Evolutionary conservation across 2,797 vertebrate genomes (phyloP).

Genomic region (Gastrophryne carolinensis): DNA sequence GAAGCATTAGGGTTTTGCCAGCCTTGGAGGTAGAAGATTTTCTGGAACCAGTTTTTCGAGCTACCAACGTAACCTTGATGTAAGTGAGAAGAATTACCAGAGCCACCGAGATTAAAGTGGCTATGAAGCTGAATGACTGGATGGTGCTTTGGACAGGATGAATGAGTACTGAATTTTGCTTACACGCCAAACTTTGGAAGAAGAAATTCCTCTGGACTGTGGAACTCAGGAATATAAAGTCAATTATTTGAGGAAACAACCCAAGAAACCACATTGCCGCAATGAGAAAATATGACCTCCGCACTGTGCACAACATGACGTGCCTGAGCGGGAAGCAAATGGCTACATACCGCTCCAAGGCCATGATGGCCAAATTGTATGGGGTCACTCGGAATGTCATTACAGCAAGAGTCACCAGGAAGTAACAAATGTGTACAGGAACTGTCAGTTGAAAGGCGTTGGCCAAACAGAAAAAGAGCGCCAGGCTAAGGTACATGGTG

Average conservation of each 20-base stretch:
- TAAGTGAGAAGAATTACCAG: conserved; percentile 26
- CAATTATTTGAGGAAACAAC: neutral
- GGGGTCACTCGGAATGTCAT: neutral
- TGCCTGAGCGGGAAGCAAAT: conserved; percentile 70
- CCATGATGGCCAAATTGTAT: conserved; percentile 72
- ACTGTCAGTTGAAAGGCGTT: neutral
- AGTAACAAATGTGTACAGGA: neutral
- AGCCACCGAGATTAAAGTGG: neutral
- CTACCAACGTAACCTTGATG: conserved; percentile 15
- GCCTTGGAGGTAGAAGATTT: conserved; percentile 20
- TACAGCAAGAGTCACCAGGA: neutral
- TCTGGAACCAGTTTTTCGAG: neutral
- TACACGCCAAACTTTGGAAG: neutral
- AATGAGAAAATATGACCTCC: neutral
- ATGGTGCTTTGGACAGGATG: neutral
- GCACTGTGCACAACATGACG: conserved; percentile 65
- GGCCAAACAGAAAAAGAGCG: neutral
- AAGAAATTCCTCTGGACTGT: neutral
- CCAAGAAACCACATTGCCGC: conserved; percentile 9
- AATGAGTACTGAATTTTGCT: neutral
- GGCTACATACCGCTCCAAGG: conserved; percentile 74
- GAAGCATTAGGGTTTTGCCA: conserved; percentile 25
- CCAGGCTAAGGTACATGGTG: conserved; percentile 64
- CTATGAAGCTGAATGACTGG: neutral
- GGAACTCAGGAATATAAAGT: neutral